A percentile compares a stretch with the other conserved stretches of the same genome.
Conservation (phyloP, 2,113 vertebrate species). For the pig (Sus scrofa) region DNA sequence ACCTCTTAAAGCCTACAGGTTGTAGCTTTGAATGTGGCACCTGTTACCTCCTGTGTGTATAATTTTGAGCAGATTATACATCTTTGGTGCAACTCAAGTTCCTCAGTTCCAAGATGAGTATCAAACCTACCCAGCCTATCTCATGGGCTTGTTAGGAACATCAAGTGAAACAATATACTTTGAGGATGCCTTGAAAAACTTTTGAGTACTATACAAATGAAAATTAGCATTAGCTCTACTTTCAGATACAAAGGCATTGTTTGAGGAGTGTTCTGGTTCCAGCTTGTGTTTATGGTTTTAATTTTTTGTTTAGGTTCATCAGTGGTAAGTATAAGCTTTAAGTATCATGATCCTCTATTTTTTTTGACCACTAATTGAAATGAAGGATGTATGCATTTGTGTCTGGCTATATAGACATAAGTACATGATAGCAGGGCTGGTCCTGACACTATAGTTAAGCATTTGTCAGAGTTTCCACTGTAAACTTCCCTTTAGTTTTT, state of each 20-base stretch:
- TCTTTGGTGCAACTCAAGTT: conserved; percentile 14
- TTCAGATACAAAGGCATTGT: conserved; percentile 36
- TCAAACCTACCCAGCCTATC: background rate
- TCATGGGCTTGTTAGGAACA: background rate
- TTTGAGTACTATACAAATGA: background rate
- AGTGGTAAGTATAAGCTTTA: conserved; percentile 15
- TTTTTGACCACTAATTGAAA: conserved; percentile 49
- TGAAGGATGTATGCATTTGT: background rate
- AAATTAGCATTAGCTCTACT: background rate
- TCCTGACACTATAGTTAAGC: background rate
- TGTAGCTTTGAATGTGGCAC: background rate
- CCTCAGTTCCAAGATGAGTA: background rate
- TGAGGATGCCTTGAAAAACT: background rate
- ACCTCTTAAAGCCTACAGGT: background rate
- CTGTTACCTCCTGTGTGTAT: background rate
- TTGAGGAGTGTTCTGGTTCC: conserved; percentile 15
- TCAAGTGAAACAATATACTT: conserved; percentile 32
- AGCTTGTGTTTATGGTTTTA: conserved; percentile 23
- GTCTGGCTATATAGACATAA: background rate
- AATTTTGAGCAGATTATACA: conserved; percentile 32
- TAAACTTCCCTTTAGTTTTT: conserved; percentile 43
- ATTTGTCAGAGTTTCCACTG: conserved; percentile 48
- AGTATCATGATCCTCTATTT: background rate
- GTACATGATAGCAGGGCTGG: background rate
- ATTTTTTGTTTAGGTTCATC: background rate